A percentile compares a stretch with the other conserved stretches of the same genome.
phyloP scores from a whole-genome alignment of 2,113 vertebrate species.

The Megaceryle maxima region DNA sequence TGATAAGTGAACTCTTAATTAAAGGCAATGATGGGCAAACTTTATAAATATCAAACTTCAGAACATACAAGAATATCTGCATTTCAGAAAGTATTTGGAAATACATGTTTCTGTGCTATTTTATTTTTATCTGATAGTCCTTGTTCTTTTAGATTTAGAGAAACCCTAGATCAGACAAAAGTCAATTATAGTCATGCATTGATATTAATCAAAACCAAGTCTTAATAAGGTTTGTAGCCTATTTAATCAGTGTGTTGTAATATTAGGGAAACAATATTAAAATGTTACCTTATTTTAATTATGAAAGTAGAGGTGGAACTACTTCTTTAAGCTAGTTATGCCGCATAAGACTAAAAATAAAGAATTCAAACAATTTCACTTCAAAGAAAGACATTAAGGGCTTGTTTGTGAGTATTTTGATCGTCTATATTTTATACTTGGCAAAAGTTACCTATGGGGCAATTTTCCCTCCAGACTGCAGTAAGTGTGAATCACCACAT shows the following conservation, averaged over 20 bases:
- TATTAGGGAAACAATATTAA: slow-evolving; percentile 34
- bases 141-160: slow-evolving; percentile 59
- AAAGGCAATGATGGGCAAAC: background rate
- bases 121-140: slow-evolving; percentile 41
- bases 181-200: slow-evolving; percentile 22
- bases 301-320: background rate
- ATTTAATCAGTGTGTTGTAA: slow-evolving; percentile 11
- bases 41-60: slow-evolving; percentile 2
- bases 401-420: slow-evolving; percentile 33
- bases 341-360: slow-evolving; percentile 13
- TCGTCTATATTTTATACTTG: background rate
- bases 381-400: slow-evolving; percentile 30
- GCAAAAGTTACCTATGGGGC: background rate
- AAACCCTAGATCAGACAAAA: slow-evolving; percentile 47
- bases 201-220: slow-evolving; percentile 34
- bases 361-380: slow-evolving; percentile 38
- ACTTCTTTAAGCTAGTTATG: slow-evolving; percentile 32
- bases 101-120: slow-evolving; percentile 16
- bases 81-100: slow-evolving; percentile 37
- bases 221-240: slow-evolving; percentile 10
- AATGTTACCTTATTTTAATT: slow-evolving; percentile 63
- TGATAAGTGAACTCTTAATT: slow-evolving; percentile 27
- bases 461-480: background rate
- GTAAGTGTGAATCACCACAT: background rate
- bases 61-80: slow-evolving; percentile 5